Evolutionary conservation across 2,797 vertebrate species (phyloP).

Genomic region (Lutjanus campechanus): DNA sequence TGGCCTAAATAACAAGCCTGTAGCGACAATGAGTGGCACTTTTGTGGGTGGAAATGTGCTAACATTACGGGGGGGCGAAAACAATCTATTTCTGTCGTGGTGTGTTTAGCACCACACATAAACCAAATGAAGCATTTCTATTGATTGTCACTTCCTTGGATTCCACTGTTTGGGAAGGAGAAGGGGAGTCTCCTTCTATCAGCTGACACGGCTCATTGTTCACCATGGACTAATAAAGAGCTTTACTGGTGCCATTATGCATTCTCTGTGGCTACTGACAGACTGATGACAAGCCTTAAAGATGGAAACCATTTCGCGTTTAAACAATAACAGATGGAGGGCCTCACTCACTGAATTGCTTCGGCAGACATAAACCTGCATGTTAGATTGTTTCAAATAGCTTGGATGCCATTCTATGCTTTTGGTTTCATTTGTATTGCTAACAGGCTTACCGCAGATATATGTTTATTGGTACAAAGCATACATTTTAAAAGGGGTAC

Average conservation of each 20-base stretch:
- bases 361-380: slow-evolving; percentile 48
- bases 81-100: slow-evolving; percentile 79
- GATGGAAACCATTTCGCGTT: slow-evolving; percentile 64
- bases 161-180: slow-evolving; percentile 82
- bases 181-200: slow-evolving; percentile 79
- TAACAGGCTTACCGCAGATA: slow-evolving; percentile 1
- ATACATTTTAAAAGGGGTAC: background rate
- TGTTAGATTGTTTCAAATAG: slow-evolving; percentile 41
- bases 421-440: slow-evolving; percentile 31
- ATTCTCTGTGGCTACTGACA: slow-evolving; percentile 64
- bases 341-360: slow-evolving; percentile 41
- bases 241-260: slow-evolving; percentile 75
- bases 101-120: slow-evolving; percentile 83
- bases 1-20: slow-evolving; percentile 28
- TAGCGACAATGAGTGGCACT: slow-evolving; percentile 16
- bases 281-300: slow-evolving; percentile 68
- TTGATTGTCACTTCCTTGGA: slow-evolving; percentile 88
- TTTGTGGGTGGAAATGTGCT: slow-evolving; percentile 51
- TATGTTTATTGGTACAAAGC: slow-evolving; percentile 3
- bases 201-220: slow-evolving; percentile 91
- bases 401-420: slow-evolving; percentile 6
- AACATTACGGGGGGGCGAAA: slow-evolving; percentile 57
- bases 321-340: slow-evolving; percentile 66
- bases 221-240: slow-evolving; percentile 89
- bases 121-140: slow-evolving; percentile 91